Conservation (phyloP, 1,140 invertebrate species). For the Conus ventricosus region DNA sequence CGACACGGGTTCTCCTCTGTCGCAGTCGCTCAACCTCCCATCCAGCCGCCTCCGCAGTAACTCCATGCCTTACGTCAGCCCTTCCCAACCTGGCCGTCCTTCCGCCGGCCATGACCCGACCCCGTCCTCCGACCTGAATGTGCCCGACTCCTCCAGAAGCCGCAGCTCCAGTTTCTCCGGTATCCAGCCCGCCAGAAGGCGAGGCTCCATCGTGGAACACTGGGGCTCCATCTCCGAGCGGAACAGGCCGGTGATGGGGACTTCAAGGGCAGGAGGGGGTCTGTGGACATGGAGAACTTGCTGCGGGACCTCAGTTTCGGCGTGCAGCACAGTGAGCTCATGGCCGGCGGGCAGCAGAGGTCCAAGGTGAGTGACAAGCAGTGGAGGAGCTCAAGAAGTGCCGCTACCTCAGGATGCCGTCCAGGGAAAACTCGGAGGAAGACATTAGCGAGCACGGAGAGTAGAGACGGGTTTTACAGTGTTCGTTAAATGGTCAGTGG, state of each 20-base stretch:
- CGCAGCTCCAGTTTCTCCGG: conserved; percentile 29
- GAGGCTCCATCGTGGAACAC: not conserved
- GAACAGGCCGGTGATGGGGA: not conserved
- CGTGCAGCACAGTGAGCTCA: conserved; percentile 17
- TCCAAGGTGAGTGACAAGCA: not conserved
- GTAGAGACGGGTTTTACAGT: not conserved
- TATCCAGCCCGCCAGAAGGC: conserved; percentile 9
- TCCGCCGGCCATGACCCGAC: not conserved
- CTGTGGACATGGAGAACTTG: conserved; percentile 14
- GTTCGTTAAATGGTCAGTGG: not conserved
- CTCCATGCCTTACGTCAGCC: conserved; percentile 10
- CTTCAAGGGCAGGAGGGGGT: not conserved
- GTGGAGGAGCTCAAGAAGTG: conserved; percentile 24
- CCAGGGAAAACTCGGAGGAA: conserved; percentile 1
- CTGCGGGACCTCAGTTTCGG: conserved; percentile 13
- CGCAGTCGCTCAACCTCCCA: conserved; percentile 7
- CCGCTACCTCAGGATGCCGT: conserved; percentile 14
- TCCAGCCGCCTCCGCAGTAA: not conserved
- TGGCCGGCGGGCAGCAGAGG: not conserved
- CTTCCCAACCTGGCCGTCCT: not conserved
- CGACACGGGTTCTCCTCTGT: not conserved
- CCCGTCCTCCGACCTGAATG: not conserved
- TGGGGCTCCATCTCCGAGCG: conserved; percentile 24
- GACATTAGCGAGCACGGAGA: not conserved
- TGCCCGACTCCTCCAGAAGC: not conserved